Conservation (phyloP, 2,113 vertebrate species). For the Furnarius figulus region DNA sequence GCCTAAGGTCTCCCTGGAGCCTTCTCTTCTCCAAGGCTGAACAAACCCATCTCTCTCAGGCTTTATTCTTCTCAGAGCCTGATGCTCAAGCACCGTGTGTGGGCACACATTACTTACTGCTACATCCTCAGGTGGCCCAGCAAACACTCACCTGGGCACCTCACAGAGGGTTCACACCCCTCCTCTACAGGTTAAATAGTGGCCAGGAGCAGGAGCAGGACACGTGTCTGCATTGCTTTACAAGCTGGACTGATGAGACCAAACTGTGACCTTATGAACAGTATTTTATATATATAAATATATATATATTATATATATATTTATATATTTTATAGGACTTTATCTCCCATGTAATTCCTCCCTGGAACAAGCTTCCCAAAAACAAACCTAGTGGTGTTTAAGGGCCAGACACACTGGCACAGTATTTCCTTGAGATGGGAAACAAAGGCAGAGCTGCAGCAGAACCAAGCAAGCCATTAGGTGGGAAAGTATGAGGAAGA, state of each 20-base stretch:
- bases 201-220: background rate
- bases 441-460: background rate
- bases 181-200: background rate
- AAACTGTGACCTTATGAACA: background rate
- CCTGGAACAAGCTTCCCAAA: background rate
- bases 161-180: background rate
- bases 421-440: background rate
- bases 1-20: background rate
- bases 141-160: background rate
- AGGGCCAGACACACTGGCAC: background rate
- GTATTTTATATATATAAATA: background rate
- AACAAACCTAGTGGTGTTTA: background rate
- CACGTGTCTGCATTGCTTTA: fast-evolving
- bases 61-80: background rate
- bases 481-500: background rate
- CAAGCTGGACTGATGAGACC: background rate
- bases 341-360: background rate
- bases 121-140: background rate
- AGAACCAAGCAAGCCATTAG: background rate
- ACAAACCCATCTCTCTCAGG: background rate
- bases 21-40: background rate
- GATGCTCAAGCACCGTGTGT: background rate
- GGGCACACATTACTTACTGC: background rate
- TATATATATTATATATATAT: too few relatives aligned
- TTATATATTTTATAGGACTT: background rate